Evolutionary conservation across 1,140 invertebrate genomes (phyloP), one percentile per base, ranked within the genome.

Genomic region (Drosophila navojoa): DNA sequence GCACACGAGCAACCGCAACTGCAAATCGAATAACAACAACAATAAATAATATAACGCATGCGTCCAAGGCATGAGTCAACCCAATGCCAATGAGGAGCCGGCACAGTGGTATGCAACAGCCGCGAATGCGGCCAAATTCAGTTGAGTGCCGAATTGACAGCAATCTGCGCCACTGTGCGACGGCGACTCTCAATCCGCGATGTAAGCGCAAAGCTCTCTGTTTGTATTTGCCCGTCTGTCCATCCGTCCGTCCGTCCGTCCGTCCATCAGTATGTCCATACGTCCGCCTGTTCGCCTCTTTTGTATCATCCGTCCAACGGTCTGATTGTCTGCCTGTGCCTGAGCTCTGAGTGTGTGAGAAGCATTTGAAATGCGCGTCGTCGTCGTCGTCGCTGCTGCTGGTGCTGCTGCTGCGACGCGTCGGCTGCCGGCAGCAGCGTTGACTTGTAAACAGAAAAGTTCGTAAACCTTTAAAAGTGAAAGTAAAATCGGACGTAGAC

Each of bases 391-490:
- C 4, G 66, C 35, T 54, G 54, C 16, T 45, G 60, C 53, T 55
- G 73, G 6, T 44, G 57, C 19, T 55, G 62, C 44, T 42, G 73
- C 60, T 25, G 32, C 72, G 4, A 44, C 54, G 54, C 27, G 47
- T 29, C 52, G 47, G 19, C 49, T 45, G 71, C 63, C 73, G 67
- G 63, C 79, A 79, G 79, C 72, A 76, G 73, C 68, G 59, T 70
- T 80, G 85, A 79, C 81, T 81, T 91, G 90, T 91, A 91, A 91
- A 91, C 85, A 90, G 76, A 91, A 91, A 91, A 91, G 90, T 91
- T 91, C 90, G 90, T 91, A 91, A 79, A 91, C 90, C 90, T 91
- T 91, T 90, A 91, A 91, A 91, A 91, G 90, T 91, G 90, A 91
- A 91, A 91, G 90, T 91, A 91, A 85, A 85, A 90, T 90, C 90